A percentile compares a stretch with the other conserved stretches of the same genome.
Conservation (phyloP, 2,888 invertebrate species). For the Xestia xanthographa region DNA sequence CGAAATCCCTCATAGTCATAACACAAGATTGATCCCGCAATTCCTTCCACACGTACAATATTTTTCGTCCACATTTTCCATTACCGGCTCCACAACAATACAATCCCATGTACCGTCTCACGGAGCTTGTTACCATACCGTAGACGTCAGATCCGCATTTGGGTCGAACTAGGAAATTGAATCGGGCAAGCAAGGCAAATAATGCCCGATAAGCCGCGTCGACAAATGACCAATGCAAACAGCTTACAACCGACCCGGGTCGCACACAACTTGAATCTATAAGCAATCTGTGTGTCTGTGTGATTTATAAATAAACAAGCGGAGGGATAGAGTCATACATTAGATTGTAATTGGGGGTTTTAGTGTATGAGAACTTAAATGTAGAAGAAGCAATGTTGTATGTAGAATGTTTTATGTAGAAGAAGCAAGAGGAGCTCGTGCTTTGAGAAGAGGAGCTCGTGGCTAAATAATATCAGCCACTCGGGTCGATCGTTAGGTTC, state of each 20-base stretch:
- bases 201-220: conserved; percentile 73
- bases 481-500: too few relatives aligned
- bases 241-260: conserved; percentile 69
- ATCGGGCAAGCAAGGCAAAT: conserved; percentile 70
- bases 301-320: conserved; percentile 51
- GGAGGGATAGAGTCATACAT: background rate
- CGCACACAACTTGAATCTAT: conserved; percentile 61
- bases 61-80: conserved; percentile 33
- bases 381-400: too few relatives aligned
- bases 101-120: conserved; percentile 42
- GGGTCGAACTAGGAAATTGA: conserved; percentile 67
- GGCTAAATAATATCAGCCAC: too few relatives aligned
- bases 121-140: conserved; percentile 46
- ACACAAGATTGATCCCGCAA: background rate
- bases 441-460: too few relatives aligned
- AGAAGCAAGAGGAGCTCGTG: too few relatives aligned
- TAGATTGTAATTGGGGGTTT: background rate
- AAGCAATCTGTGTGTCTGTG: conserved; percentile 53
- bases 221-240: conserved; percentile 77
- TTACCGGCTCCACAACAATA: conserved; percentile 49
- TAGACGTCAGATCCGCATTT: conserved; percentile 54
- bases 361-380: background rate
- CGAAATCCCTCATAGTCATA: too few relatives aligned
- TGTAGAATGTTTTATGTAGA: too few relatives aligned
- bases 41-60: conserved; percentile 12